Conservation (phyloP, 2,797 vertebrate species). For the Xenopus petersii region DNA sequence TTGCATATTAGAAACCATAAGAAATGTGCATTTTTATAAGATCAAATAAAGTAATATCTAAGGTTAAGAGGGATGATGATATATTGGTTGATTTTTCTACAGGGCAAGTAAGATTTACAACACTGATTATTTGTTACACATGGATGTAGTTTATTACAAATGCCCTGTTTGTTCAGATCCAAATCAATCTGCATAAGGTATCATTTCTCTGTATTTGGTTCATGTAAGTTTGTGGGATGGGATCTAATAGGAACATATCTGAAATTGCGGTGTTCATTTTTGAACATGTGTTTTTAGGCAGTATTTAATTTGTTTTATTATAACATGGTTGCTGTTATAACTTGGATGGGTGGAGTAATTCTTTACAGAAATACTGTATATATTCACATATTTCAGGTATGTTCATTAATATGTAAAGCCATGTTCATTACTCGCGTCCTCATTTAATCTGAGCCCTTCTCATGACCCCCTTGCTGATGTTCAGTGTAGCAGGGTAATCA, state of each 20-base stretch:
- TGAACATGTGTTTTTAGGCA: no score
- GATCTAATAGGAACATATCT: neutral
- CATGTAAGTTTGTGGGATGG: neutral
- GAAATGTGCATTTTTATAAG: slow-evolving; percentile 23
- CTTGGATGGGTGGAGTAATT: no score
- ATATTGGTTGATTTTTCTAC: slow-evolving; percentile 26
- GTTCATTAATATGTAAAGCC: no score
- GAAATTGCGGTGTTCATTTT: neutral
- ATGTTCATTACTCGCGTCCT: no score
- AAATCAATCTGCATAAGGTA: neutral
- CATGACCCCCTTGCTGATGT: no score
- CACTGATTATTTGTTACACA: slow-evolving; percentile 17
- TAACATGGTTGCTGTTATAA: no score
- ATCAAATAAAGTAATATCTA: slow-evolving; percentile 37
- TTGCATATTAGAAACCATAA: slow-evolving; percentile 17
- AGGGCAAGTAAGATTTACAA: slow-evolving; percentile 28
- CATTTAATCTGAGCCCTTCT: no score
- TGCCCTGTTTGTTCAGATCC: neutral
- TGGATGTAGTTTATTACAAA: slow-evolving; percentile 31
- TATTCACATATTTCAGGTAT: no score
- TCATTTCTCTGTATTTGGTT: neutral
- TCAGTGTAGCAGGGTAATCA: no score
- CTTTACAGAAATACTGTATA: no score
- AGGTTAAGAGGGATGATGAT: slow-evolving; percentile 30
- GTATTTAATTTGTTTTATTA: no score